Base-by-base conservation (phyloP, 2,113 vertebrate genomes). In the Tretioscincus oriximinensis region DNA sequence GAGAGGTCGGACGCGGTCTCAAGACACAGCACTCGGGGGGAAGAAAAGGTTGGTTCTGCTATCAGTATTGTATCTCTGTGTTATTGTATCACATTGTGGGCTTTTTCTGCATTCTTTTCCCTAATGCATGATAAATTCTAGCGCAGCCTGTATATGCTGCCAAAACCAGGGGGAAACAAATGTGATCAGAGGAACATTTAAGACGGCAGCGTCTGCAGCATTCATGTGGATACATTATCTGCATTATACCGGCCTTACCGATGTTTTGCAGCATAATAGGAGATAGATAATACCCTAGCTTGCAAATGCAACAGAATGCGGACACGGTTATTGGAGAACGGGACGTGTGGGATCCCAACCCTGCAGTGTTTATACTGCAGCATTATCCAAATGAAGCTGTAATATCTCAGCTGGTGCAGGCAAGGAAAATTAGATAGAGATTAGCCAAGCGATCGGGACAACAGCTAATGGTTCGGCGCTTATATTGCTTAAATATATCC, bases 61-160 rank as follows among this genome's bases (percentile, higher is more conserved):
- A 61, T 76, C 65, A 76, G 26, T 82, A 51, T 76, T 76, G 35
- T 76, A 41, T 81, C 73, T 29, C 41, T 70, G 11, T 76, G 54
- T 82, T 76, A 61, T 76, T 76, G 51, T 63, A 70, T 82, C 66
- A 3, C 35, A 49, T 76, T 22, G 28, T 18, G 65, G 65, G 16
- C 7, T 68, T 70, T 60, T 24, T 28, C 80, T 61, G 73, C 80
- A 69, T 76, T 81, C 80, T 69, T 68, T 70, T 76, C 66, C 54
- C 67, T 70, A 63, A 82, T 82, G 80, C 73, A 82, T 82, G 80
- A 76, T 76, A 82, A 82, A 82, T 70, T 76, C 69, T 80, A 65
- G 78, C 69, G 4, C 41, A 51, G 69, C 41, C 66, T 70, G 67
- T 1, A 4, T 63, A 31, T 9, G n/a, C 73, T 70, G 73, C 66